Percentiles rank a stretch among this genome's conserved stretches.
These are phyloP conservation scores for Trachelipus rathkii DNA, from an alignment of 1,140 invertebrate genomes.

Conservation along the genomic window DNA sequence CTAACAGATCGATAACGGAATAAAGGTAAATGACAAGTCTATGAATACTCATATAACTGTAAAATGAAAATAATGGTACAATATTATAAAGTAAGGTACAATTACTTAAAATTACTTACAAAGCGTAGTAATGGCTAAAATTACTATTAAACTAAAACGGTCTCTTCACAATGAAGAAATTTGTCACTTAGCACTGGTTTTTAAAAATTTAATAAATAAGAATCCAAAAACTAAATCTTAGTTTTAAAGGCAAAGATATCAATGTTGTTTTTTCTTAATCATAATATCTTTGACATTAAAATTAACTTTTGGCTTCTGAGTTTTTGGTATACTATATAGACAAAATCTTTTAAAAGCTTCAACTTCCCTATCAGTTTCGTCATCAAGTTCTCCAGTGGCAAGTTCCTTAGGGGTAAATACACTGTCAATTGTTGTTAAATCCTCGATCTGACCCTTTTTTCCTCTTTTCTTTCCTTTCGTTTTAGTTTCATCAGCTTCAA, in stretches of 20 bases:
- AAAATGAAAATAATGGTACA: neutral
- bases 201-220: neutral
- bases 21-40: no score
- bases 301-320: conserved; percentile 62
- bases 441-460: conserved; percentile 38
- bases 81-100: neutral
- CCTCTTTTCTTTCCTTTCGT: conserved; percentile 40
- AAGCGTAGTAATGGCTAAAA: conserved; percentile 7
- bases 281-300: conserved; percentile 69
- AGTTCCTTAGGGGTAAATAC: conserved; percentile 71
- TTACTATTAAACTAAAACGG: neutral
- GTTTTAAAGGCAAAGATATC: neutral
- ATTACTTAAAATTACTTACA: conserved; percentile 5
- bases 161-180: neutral
- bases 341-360: conserved; percentile 77
- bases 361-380: conserved; percentile 65
- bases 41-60: no score
- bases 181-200: neutral
- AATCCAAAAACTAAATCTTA: neutral
- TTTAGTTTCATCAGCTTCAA: conserved; percentile 23
- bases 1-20: no score
- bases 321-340: conserved; percentile 63
- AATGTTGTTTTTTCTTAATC: conserved; percentile 57
- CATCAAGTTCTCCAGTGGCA: conserved; percentile 67
- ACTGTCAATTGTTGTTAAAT: conserved; percentile 55